Conservation (phyloP, 2,797 vertebrate genomes). For the Syndactyla subalaris region DNA sequence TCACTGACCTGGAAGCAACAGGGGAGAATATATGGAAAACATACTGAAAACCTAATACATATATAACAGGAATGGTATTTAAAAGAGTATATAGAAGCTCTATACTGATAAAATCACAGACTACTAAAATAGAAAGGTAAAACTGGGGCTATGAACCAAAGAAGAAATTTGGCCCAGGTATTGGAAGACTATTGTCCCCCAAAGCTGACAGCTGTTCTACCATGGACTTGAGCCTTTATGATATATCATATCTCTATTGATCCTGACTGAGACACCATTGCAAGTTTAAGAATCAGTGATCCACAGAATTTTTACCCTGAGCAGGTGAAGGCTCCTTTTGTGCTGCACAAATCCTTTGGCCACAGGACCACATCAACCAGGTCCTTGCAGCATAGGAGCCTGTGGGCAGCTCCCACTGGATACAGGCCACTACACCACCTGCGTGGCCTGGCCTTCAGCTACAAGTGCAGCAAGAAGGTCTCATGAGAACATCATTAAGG, state of each 20-base stretch:
- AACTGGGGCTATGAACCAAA: neutral
- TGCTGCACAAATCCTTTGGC: neutral
- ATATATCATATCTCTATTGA: neutral
- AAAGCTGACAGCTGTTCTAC: neutral
- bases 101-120: neutral
- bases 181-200: neutral
- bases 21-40: neutral
- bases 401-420: rapidly evolving
- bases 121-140: neutral
- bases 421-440: neutral
- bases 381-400: neutral
- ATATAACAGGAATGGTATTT: neutral
- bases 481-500: neutral
- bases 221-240: neutral
- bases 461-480: neutral
- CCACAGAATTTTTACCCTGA: rapidly evolving
- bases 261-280: neutral
- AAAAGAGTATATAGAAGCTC: neutral
- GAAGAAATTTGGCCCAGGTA: neutral
- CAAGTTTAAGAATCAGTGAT: rapidly evolving
- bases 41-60: neutral
- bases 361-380: rapidly evolving
- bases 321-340: rapidly evolving
- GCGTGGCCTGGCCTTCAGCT: neutral
- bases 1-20: neutral